Conservation (phyloP, 2,113 vertebrate species). For the Gobio gobio region DNA sequence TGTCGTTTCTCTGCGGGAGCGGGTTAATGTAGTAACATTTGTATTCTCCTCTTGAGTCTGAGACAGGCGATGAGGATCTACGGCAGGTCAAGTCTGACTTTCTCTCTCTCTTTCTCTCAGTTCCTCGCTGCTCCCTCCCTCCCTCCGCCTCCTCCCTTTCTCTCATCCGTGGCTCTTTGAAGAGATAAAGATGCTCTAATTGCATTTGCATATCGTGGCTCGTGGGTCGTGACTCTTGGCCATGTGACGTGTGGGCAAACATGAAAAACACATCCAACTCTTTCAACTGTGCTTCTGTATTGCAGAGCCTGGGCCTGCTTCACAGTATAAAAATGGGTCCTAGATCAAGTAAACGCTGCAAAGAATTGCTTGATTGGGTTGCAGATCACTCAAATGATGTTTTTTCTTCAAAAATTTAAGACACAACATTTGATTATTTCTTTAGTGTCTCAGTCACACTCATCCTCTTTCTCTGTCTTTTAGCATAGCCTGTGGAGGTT, state of each 20-base stretch:
- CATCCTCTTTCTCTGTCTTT: neutral
- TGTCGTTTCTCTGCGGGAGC: constrained; percentile 38
- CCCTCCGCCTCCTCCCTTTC: constrained; percentile 20
- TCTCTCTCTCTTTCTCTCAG: constrained; percentile 27
- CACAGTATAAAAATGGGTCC: neutral
- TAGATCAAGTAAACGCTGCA: neutral
- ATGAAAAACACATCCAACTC: constrained; percentile 47
- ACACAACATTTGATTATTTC: constrained; percentile 21
- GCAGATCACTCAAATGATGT: constrained; percentile 15
- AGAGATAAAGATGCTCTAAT: constrained; percentile 73
- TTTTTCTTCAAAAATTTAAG: neutral
- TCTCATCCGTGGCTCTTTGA: constrained; percentile 69
- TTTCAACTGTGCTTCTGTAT: constrained; percentile 9
- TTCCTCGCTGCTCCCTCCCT: constrained; percentile 23
- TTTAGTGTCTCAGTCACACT: neutral
- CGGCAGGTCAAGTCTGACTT: constrained; percentile 69
- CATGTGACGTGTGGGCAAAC: constrained; percentile 46
- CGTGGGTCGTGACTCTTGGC: constrained; percentile 49
- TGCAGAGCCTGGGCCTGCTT: neutral
- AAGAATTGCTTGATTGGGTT: neutral
- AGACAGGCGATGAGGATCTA: constrained; percentile 61
- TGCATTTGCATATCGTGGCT: constrained; percentile 70
- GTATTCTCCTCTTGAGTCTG: constrained; percentile 67
- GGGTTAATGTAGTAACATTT: constrained; percentile 70
- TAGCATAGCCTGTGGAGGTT: neutral